These are phyloP conservation scores for Chaenogobius annularis DNA, from an alignment of 2,113 vertebrate species.

Conservation along the genomic window DNA sequence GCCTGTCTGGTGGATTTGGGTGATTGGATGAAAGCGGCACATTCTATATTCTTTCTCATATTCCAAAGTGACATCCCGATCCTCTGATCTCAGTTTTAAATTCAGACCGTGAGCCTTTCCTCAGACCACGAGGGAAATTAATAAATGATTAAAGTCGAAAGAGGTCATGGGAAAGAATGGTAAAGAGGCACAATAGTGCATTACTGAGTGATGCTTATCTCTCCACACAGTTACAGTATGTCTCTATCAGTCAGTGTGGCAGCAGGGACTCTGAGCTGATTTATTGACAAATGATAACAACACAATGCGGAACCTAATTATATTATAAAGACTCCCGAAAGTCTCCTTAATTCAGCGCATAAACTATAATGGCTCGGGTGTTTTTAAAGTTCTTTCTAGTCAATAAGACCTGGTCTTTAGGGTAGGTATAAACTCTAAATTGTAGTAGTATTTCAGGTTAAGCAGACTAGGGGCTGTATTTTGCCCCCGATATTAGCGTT, in stretches of 20 bases:
- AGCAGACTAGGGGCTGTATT: too few species aligned
- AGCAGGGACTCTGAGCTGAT: constrained; percentile 17
- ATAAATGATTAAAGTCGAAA: constrained; percentile 76
- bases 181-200: constrained; percentile 63
- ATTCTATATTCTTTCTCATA: constrained; percentile 71
- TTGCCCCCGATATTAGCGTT: too few species aligned
- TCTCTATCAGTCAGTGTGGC: constrained; percentile 50
- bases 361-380: not conserved
- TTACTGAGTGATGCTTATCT: constrained; percentile 59
- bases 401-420: not conserved
- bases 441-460: too few species aligned
- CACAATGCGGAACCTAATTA: constrained; percentile 25
- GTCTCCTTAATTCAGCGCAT: not conserved
- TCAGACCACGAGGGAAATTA: constrained; percentile 73
- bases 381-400: not conserved
- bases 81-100: constrained; percentile 72
- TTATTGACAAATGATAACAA: constrained; percentile 59
- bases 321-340: constrained; percentile 4
- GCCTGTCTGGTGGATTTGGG: constrained; percentile 55
- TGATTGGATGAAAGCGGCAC: constrained; percentile 61
- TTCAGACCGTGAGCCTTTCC: constrained; percentile 65
- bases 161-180: constrained; percentile 65
- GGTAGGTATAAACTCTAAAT: too few species aligned
- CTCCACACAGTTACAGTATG: constrained; percentile 44
- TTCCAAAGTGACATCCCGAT: constrained; percentile 60